Conservation (phyloP, 2,797 vertebrate species). For the Carduelis carduelis region DNA sequence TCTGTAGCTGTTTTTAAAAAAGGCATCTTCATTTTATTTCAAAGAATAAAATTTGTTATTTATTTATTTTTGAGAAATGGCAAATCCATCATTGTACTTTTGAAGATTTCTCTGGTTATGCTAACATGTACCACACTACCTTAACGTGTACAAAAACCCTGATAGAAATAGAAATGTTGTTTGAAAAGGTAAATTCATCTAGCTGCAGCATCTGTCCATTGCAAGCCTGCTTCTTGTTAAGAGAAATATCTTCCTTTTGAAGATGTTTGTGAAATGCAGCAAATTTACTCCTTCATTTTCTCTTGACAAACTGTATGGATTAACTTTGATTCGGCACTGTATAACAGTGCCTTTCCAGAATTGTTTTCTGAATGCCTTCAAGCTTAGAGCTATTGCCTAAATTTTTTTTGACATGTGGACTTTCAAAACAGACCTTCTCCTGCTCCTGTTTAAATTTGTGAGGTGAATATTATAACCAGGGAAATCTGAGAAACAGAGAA, state of each 20-base stretch:
- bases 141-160: not conserved
- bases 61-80: not conserved
- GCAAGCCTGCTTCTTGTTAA: conserved; percentile 8
- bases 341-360: not conserved
- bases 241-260: not conserved
- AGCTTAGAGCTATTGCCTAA: not conserved
- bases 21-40: not conserved
- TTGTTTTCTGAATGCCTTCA: not conserved
- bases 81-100: not conserved
- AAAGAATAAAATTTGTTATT: not conserved
- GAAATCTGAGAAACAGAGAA: not conserved
- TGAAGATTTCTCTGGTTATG: not conserved
- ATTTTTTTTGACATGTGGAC: not conserved
- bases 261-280: not conserved
- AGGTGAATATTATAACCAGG: not conserved
- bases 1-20: not conserved
- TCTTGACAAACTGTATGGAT: not conserved
- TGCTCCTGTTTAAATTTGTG: not conserved
- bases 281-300: not conserved
- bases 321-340: not conserved
- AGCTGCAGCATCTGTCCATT: not conserved
- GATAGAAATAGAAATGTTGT: not conserved
- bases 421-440: not conserved
- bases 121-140: not conserved
- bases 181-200: conserved; percentile 12